Conservation (phyloP, 1,140 invertebrate genomes). For the Matsumurasca onukii region DNA sequence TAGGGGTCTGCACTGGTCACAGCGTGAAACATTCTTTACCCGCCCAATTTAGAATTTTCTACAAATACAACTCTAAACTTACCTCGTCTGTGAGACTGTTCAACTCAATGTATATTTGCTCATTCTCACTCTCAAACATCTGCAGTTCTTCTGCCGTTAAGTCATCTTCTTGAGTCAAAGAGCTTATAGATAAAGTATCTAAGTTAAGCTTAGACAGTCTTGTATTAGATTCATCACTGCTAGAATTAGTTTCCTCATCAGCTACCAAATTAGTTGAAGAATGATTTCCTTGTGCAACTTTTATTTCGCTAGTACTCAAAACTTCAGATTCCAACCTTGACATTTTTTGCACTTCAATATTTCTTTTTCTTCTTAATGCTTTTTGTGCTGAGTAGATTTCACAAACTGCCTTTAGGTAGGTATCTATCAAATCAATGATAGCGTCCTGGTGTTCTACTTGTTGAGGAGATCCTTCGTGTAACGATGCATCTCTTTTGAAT, state of each 20-base stretch:
- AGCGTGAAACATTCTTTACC: too few species aligned
- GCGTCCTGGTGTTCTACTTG: slow-evolving; percentile 71
- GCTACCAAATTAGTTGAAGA: not conserved
- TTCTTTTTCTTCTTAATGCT: slow-evolving; percentile 80
- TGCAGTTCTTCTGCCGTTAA: slow-evolving; percentile 86
- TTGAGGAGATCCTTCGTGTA: slow-evolving; percentile 57
- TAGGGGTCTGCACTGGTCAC: too few species aligned
- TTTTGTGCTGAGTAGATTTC: slow-evolving; percentile 88
- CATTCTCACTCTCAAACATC: slow-evolving; percentile 85
- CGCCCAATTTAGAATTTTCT: too few species aligned
- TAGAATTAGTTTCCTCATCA: not conserved
- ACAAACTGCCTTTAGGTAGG: slow-evolving; percentile 81
- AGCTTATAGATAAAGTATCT: slow-evolving; percentile 6
- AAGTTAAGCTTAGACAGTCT: not conserved
- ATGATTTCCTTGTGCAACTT: slow-evolving; percentile 17
- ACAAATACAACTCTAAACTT: too few species aligned
- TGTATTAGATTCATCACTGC: not conserved
- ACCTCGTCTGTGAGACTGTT: slow-evolving; percentile 67
- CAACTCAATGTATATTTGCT: slow-evolving; percentile 79
- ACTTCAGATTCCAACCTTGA: slow-evolving; percentile 61
- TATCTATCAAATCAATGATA: slow-evolving; percentile 71
- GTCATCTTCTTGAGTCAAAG: slow-evolving; percentile 55
- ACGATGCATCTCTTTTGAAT: slow-evolving; percentile 62
- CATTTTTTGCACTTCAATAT: slow-evolving; percentile 78
- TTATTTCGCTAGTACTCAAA: slow-evolving; percentile 36